Evolutionary conservation across 2,888 invertebrate genomes (phyloP), one percentile per base, ranked within the genome.

Genomic region (Cephonodes hylas): DNA sequence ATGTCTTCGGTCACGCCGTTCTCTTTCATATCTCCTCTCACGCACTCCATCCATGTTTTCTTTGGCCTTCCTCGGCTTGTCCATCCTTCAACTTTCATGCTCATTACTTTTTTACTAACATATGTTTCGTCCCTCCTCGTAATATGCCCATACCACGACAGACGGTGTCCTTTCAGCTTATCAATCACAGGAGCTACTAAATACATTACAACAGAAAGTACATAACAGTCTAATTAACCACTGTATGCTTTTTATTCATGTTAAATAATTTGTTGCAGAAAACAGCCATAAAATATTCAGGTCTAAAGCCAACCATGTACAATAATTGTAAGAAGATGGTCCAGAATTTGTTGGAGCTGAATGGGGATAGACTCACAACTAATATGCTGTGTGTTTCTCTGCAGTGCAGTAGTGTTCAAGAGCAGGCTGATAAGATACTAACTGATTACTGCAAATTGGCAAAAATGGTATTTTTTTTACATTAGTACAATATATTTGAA

Each of bases 311-410:
- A 56, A 79, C 89, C 0, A 80, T 85, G 0, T 95, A 95, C 76
- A 80, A 79, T 10, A 95, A 93, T 64, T 87, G 88, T 62, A 91
- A 93, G 61, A 93, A 95, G 63, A 91, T 93, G 56, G 81, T 95
- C 4, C 93, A 94, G 74, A 95, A 95, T 70, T 80, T 95, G 0
- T 82, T 95, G 3, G 93, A 94, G 66, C 72, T 95, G 1, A 93
- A 93, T 60, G 73, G 67, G 67, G 93, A 93, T 56, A 83, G 83
- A 38, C 69, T 94, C n/a, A 93, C 90, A 0, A 86, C 94, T 0
- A 80, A 89, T 8, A 88, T 93, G 62, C 84, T 95, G n/a, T 95
- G 95, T 72, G 87, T 94, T 0, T 91, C 93, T 42, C 79, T 95
- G 18, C 93, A 93, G 64, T 93, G 95, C 63, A 89, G 80, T 1